A percentile compares a stretch with the other conserved stretches of the same genome.
Conservation (phyloP, 2,888 invertebrate species). For the Caenorhabditis wallacei region DNA sequence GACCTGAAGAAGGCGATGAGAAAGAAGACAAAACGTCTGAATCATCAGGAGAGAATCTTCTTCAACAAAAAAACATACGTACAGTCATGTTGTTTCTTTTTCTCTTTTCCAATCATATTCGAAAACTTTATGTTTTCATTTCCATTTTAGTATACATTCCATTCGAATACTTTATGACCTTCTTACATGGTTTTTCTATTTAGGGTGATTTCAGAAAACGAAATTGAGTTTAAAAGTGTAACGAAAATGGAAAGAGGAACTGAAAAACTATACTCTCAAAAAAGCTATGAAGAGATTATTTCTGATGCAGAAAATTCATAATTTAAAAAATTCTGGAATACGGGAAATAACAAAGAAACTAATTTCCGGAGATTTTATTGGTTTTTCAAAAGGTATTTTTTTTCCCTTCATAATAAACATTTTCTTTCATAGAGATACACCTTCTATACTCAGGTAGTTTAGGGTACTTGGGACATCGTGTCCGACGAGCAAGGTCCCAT, state of each 20-base stretch:
- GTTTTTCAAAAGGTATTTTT: no score
- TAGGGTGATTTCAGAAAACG: neutral
- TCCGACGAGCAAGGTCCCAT: no score
- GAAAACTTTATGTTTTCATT: constrained; percentile 19
- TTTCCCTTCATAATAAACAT: no score
- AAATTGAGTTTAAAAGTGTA: neutral
- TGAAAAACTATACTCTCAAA: neutral
- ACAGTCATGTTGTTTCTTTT: constrained; percentile 54
- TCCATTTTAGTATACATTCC: constrained; percentile 54
- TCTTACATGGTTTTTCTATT: neutral
- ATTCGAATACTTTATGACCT: constrained; percentile 1
- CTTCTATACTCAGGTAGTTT: no score
- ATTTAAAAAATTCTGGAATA: neutral
- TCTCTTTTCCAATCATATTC: constrained; percentile 21
- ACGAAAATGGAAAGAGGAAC: neutral
- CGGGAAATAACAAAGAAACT: neutral
- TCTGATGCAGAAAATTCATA: neutral
- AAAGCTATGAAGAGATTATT: no score
- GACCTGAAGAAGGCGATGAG: constrained; percentile 13
- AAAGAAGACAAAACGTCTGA: constrained; percentile 43
- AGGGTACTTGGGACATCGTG: no score
- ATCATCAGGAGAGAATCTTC: constrained; percentile 37
- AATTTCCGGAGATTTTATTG: neutral
- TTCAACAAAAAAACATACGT: constrained; percentile 40
- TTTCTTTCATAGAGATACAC: no score